Base-by-base conservation (phyloP, 2,797 vertebrate genomes). In the Anguilla obscura region DNA sequence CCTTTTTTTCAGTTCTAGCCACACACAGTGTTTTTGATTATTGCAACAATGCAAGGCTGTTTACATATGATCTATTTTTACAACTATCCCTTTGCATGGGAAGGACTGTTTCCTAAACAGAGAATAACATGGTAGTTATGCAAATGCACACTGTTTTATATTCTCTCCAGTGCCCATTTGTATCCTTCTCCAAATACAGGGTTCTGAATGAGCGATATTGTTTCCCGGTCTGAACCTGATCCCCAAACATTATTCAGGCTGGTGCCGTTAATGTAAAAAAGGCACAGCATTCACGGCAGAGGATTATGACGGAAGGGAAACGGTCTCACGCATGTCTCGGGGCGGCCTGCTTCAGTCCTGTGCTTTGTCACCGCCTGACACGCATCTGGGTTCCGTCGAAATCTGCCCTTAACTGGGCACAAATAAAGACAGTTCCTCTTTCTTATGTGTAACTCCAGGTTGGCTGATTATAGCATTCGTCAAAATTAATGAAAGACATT, bases 1-100 rank as follows among this genome's bases (percentile, higher is more conserved):
- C n/a, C 1, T 52, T 79, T 60, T 50, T 82, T 83, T 36, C 48
- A 48, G 54, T 60, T 79, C 63, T 58, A 85, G 71, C 86, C 89
- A 14, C 89, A 90, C 89, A 91, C 92, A 93, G 87, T 92, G 92
- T 91, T 93, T 95, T 93, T 93, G 90, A 95, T 95, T 94, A 95
- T 91, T 90, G 91, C 91, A 93, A 94, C 93, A 94, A 93, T 91
- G 92, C 92, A 30, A 83, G 33, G 12, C 85, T 84, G 85, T 79
- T 85, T 85, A 84, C 86, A 79, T 85, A n/a, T 50, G 63, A 21
- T 50, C 50, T 76, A 66, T 85, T 56, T 87, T 85, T 85, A 82
- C 84, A 45, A 36, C 33, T 21, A 36, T 69, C 40, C 63, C 85
- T 85, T 40, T 86, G 66, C 54, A 9, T 36, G 76, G 63, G 58